Base-by-base conservation (phyloP, 2,888 invertebrate genomes). In the Mimas tiliae region DNA sequence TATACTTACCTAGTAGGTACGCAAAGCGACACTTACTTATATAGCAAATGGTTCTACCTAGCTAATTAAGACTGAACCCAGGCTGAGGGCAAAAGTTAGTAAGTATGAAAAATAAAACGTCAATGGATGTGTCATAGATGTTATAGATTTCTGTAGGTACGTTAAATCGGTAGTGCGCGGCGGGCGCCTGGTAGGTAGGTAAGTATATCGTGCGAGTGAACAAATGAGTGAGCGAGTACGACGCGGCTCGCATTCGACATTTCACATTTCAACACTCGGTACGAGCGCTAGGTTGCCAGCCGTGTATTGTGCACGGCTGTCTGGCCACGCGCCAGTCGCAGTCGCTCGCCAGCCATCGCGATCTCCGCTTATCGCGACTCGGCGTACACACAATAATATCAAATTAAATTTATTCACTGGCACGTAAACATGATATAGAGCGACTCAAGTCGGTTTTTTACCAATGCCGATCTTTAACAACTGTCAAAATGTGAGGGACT, bases 321-420 rank as follows among this genome's bases (percentile, higher is more conserved):
- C 71, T 75, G 72, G 77, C 71, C 75, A 76, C 70, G 73, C 72
- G 76, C 70, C 68, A 72, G 70, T 64, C 65, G 75, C 76, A 80
- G 78, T 81, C 73, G 77, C 72, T 72, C 72, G 73, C 66, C 68
- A 74, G 76, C 77, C 70, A 71, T 77, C 79, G 77, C 74, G 74
- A 76, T 74, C 79, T 70, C 75, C 72, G 75, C 74, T 78, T 78
- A 81, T 79, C 85, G 84, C 77, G 82, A 82, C 76, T 80, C 78
- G 72, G 74, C 73, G 76, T 71, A 74, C 73, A 72, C 77, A 73
- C 68, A 71, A 74, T n/a, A n/a, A n/a, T 74, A 79, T 72, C 71
- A 71, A 67, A 74, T 72, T 71, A 74, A 76, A 74, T 79, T 69
- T 75, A 74, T 76, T 73, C 67, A 73, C 74, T 75, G 73, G 68